Evolutionary conservation across 2,888 invertebrate species (phyloP), one percentile per base, ranked within the genome.

Genomic region (Temnothorax rugatulus): DNA sequence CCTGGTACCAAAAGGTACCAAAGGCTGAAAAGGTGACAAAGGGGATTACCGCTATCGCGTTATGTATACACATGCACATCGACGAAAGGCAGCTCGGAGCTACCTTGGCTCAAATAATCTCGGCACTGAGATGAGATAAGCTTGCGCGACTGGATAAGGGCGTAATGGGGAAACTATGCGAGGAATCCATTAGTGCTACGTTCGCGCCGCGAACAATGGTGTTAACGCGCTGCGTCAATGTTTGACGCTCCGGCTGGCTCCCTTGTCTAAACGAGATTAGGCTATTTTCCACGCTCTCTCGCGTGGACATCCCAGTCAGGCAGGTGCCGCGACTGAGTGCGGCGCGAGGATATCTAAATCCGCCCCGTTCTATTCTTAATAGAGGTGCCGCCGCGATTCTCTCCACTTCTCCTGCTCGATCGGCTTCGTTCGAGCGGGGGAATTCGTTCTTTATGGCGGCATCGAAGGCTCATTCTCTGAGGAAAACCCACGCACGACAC

Each of bases 331-430:
- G 75, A n/a, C 90, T 88, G 68, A 34, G 89, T 88, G 85, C 87
- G 86, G 85, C 87, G 83, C 82, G 84, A 87, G 87, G 87, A 90
- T 91, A 91, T 91, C 91, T 91, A 91, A 92, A 91, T 91, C 88
- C 90, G 87, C 87, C 79, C 69, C 68, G 87, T 87, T 89, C 90
- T 91, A 90, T 91, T 91, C 90, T 91, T 88, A 90, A 90, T 90
- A 84, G 85, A 86, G 54, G 82, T 86, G 86, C 84, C 77, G 79
- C n/a, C 76, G 41, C 50, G 18, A 66, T 66, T 52, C 52, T 41
- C 66, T 66, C 34, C 18, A 3, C 44, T 63, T 76, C 54, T 76
- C 54, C 50, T 47, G 61, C 86, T 81, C 83, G 83, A 87, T 86
- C 63, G 85, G 77, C 61, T 57, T 41, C 21, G 38, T 83, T 82